Conservation (phyloP, 2,113 vertebrate genomes). For the Thamnaconus septentrionalis region DNA sequence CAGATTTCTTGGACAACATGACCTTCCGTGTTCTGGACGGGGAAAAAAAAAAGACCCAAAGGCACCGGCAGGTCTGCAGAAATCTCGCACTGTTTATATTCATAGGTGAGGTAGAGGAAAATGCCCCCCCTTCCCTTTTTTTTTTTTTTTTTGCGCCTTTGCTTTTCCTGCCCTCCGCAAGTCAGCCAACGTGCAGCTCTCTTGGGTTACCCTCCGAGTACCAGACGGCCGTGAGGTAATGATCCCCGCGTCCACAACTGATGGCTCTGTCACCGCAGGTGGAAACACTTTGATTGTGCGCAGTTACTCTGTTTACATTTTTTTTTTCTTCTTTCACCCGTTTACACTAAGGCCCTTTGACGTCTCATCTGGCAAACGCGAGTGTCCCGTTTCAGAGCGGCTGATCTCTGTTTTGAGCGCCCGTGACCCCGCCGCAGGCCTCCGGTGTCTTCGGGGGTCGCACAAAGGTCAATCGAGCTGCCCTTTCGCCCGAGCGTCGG, state of each 20-base stretch:
- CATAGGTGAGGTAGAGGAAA: constrained; percentile 53
- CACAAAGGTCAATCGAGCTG: constrained; percentile 21
- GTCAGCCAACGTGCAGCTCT: constrained; percentile 41
- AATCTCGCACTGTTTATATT: constrained; percentile 50
- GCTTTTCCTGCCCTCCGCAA: constrained; percentile 25
- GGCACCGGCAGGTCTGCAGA: constrained; percentile 39
- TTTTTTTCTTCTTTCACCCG: constrained; percentile 38
- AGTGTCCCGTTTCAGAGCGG: constrained; percentile 53
- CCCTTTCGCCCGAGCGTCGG: neutral
- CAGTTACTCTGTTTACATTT: constrained; percentile 58
- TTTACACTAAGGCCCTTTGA: constrained; percentile 55
- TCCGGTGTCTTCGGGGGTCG: constrained; percentile 24
- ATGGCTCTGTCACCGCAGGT: constrained; percentile 68
- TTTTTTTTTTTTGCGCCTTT: neutral
- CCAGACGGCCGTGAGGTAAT: constrained; percentile 61
- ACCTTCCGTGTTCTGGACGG: neutral
- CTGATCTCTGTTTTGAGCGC: constrained; percentile 48
- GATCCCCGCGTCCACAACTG: constrained; percentile 49
- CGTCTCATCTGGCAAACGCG: constrained; percentile 44
- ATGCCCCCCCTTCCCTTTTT: constrained; percentile 10
- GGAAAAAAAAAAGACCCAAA: neutral
- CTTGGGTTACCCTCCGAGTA: constrained; percentile 53
- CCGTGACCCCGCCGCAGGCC: constrained; percentile 30
- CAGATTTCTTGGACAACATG: constrained; percentile 6
- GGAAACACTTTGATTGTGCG: constrained; percentile 71